Percentiles rank a stretch among this genome's conserved stretches.
Evolutionary conservation across 1,140 invertebrate genomes (phyloP).

Genomic region (Lerema accius): DNA sequence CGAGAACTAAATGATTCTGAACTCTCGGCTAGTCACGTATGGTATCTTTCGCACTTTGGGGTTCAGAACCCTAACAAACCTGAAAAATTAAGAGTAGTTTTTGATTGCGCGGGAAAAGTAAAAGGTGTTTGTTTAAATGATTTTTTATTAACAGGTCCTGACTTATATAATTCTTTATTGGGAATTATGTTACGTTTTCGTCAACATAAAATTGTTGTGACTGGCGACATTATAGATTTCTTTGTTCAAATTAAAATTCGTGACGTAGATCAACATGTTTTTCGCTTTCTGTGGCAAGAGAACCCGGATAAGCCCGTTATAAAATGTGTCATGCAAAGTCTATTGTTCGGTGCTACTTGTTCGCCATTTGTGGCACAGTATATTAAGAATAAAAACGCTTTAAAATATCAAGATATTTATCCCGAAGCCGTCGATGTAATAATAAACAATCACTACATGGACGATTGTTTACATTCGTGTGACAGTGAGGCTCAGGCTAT

Average conservation of each 20-base stretch:
- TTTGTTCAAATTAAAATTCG: slow-evolving; percentile 38
- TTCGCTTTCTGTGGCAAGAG: slow-evolving; percentile 18
- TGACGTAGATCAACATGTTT: slow-evolving; percentile 12
- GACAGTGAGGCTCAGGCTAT: slow-evolving; percentile 20
- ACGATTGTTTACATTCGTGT: slow-evolving; percentile 60
- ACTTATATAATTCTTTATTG: slow-evolving; percentile 36
- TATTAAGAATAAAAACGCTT: slow-evolving; percentile 45
- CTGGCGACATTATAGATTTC: slow-evolving; percentile 38
- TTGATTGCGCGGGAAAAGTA: slow-evolving; percentile 34
- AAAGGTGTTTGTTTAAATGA: slow-evolving; percentile 39
- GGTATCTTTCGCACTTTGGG: slow-evolving; percentile 41
- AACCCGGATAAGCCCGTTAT: not conserved
- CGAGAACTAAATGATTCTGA: slow-evolving; percentile 10
- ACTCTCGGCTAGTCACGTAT: slow-evolving; percentile 17
- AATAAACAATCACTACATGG: slow-evolving; percentile 59
- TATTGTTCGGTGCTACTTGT: slow-evolving; percentile 42
- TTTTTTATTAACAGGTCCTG: slow-evolving; percentile 36
- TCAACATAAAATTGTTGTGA: slow-evolving; percentile 34
- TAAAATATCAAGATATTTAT: slow-evolving; percentile 29
- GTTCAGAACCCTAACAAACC: slow-evolving; percentile 38
- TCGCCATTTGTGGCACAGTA: slow-evolving; percentile 38
- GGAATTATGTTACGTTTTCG: slow-evolving; percentile 40
- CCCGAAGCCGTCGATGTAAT: slow-evolving; percentile 51
- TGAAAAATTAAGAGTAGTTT: slow-evolving; percentile 38
- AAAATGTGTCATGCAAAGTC: slow-evolving; percentile 29